Conservation (phyloP, 2,113 vertebrate species). For the Lampris incognitus region DNA sequence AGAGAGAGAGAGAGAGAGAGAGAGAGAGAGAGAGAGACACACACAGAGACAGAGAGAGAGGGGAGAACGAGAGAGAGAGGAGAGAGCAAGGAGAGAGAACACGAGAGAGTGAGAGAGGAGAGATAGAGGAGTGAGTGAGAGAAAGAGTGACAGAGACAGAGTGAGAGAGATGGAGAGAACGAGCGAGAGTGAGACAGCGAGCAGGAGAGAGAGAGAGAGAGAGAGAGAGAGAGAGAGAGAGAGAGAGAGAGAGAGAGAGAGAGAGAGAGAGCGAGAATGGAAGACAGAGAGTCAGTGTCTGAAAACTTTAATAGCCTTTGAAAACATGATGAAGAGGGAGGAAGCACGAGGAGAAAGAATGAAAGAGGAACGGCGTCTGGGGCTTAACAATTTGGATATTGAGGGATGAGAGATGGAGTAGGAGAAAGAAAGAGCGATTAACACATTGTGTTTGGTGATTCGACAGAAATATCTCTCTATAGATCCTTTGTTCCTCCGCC, state of each 20-base stretch:
- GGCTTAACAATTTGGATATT: too few species aligned
- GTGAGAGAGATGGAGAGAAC: too few species aligned
- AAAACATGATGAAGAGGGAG: too few species aligned
- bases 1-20: slow-evolving; percentile 3
- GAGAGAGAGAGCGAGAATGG: neutral
- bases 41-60: neutral
- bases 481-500: neutral
- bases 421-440: slow-evolving; percentile 1
- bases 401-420: neutral
- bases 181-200: slow-evolving; percentile 2
- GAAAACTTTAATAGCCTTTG: neutral
- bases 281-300: neutral
- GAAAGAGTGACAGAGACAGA: neutral
- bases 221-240: too few species aligned
- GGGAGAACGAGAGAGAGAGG: slow-evolving; percentile 1
- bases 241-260: neutral
- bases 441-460: neutral
- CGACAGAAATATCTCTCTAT: neutral
- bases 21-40: neutral
- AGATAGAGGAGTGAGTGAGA: neutral
- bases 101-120: neutral
- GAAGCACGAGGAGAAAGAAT: too few species aligned
- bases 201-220: neutral
- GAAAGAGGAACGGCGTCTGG: too few species aligned
- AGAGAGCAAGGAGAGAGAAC: neutral